A percentile compares a stretch with the other conserved stretches of the same genome.
These are phyloP conservation scores for Nasua narica DNA, from an alignment of 2,797 vertebrate genomes.

Conservation along the genomic window DNA sequence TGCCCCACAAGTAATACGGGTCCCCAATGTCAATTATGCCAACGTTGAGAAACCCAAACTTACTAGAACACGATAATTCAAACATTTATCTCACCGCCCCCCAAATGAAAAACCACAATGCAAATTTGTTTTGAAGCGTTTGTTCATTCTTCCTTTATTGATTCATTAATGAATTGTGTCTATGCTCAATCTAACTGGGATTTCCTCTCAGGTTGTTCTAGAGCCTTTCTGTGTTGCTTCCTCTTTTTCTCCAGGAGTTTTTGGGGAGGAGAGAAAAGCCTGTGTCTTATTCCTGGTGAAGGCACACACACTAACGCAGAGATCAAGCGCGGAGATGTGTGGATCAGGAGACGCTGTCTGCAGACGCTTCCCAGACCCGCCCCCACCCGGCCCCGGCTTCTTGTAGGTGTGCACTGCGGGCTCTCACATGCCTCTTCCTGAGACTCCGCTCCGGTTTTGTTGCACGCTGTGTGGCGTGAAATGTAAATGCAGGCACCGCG, in stretches of 20 bases:
- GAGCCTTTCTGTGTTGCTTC: neutral
- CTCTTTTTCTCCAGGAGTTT: neutral
- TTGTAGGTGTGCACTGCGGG: neutral
- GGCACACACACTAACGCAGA: neutral
- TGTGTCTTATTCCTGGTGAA: neutral
- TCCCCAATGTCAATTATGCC: neutral
- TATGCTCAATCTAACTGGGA: neutral
- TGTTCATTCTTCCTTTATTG: neutral
- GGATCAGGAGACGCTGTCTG: neutral
- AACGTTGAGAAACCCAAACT: neutral
- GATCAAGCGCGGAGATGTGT: fast-evolving
- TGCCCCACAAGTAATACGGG: neutral
- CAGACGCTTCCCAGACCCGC: neutral
- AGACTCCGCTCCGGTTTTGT: neutral
- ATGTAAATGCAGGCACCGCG: neutral
- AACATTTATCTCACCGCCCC: neutral
- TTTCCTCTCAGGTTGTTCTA: neutral
- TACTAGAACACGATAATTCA: neutral
- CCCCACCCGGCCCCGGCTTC: neutral
- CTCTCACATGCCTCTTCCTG: neutral
- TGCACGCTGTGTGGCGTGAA: fast-evolving
- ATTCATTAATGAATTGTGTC: neutral
- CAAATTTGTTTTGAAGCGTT: neutral
- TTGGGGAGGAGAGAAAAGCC: neutral
- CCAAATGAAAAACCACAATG: neutral